A percentile compares a stretch with the other conserved stretches of the same genome.
Evolutionary conservation across 2,888 invertebrate species (phyloP).

Genomic region (Ectobius pallidus): DNA sequence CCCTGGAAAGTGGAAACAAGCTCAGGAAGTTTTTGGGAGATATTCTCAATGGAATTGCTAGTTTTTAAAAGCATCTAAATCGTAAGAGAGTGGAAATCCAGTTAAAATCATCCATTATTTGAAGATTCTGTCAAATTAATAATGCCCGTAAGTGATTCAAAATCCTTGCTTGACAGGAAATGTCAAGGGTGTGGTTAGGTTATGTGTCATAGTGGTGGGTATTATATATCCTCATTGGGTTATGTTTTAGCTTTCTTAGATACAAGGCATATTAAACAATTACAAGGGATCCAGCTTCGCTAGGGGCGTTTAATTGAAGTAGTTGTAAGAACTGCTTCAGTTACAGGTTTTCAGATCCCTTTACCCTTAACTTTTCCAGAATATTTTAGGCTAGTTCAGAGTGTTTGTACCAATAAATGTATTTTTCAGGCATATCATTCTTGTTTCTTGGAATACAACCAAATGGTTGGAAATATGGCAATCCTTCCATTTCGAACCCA

Average conservation of each 20-base stretch:
- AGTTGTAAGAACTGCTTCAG: too few relatives aligned
- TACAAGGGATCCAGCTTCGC: neutral
- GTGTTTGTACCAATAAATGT: neutral
- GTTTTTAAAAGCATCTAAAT: too few relatives aligned
- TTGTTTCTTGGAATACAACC: slow-evolving; percentile 74
- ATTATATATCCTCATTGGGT: neutral
- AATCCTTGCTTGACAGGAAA: neutral
- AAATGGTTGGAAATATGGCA: slow-evolving; percentile 90
- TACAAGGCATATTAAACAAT: neutral
- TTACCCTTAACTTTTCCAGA: neutral
- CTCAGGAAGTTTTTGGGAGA: too few relatives aligned
- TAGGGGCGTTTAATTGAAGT: neutral
- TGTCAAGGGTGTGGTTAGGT: neutral
- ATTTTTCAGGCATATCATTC: slow-evolving; percentile 90
- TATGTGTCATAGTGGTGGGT: neutral
- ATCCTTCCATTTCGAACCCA: slow-evolving; percentile 89
- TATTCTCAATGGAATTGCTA: too few relatives aligned
- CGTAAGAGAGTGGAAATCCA: too few relatives aligned
- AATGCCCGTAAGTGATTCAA: neutral
- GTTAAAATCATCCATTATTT: too few relatives aligned
- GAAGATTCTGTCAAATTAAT: too few relatives aligned
- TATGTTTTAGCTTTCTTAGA: neutral
- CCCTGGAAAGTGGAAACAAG: too few relatives aligned
- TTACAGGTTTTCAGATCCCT: too few relatives aligned
- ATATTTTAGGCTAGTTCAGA: neutral